phyloP scores from a whole-genome alignment of 2,113 vertebrate species.

The Anolis sagrei region DNA sequence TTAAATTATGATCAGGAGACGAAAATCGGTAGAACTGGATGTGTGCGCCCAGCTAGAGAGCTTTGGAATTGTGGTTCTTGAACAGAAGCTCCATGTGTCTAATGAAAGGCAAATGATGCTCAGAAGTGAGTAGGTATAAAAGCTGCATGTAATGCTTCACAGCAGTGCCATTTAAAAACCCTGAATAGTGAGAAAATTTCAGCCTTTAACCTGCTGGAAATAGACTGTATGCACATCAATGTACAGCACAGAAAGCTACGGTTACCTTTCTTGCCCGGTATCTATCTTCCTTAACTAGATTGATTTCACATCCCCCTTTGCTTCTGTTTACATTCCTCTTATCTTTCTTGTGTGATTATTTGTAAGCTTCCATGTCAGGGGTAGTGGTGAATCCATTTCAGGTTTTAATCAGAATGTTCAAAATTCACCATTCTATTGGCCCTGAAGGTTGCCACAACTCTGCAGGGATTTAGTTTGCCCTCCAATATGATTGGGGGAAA shows the following conservation, averaged over 20 bases:
- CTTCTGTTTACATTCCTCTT: too few relatives aligned
- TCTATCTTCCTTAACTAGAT: too few relatives aligned
- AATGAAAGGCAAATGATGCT: background rate
- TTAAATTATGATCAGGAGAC: background rate
- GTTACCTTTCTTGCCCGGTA: too few relatives aligned
- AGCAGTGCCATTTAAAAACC: background rate
- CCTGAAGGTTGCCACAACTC: background rate
- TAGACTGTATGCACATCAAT: too few relatives aligned
- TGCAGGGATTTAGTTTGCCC: background rate
- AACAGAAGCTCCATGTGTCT: background rate
- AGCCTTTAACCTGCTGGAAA: background rate
- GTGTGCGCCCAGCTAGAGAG: background rate
- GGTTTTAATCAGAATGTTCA: too few relatives aligned
- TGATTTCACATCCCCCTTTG: too few relatives aligned
- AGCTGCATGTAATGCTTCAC: background rate
- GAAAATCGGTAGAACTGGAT: background rate
- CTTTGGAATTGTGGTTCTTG: background rate
- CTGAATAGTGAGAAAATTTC: background rate
- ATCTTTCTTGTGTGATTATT: too few relatives aligned
- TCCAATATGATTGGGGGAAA: background rate
- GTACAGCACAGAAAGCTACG: too few relatives aligned
- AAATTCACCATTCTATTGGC: too few relatives aligned
- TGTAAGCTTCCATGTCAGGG: too few relatives aligned
- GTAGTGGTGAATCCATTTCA: too few relatives aligned
- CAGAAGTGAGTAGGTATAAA: background rate